A percentile compares a stretch with the other conserved stretches of the same genome.
Conservation (phyloP, 2,888 invertebrate genomes). For the Idaea dimidiata region DNA sequence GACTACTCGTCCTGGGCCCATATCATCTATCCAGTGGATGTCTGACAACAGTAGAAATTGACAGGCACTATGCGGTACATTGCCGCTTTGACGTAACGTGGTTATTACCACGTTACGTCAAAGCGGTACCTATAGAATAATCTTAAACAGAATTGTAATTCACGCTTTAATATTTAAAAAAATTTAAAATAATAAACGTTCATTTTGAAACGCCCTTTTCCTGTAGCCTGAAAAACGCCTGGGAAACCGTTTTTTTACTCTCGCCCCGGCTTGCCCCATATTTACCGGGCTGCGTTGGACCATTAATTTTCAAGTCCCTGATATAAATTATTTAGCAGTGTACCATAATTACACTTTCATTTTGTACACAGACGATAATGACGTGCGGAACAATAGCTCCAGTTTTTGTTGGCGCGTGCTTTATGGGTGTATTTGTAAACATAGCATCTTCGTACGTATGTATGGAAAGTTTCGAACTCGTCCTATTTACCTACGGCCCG, state of each 20-base stretch:
- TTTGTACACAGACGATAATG: constrained; percentile 28
- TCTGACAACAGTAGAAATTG: too few relatives aligned
- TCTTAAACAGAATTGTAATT: neutral
- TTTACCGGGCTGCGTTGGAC: constrained; percentile 32
- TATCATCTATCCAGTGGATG: too few relatives aligned
- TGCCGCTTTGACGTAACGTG: too few relatives aligned
- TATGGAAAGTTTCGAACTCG: too few relatives aligned
- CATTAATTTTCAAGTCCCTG: constrained; percentile 51
- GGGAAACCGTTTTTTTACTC: constrained; percentile 16
- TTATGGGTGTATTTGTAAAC: neutral
- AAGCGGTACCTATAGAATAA: neutral
- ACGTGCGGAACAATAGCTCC: constrained; percentile 18
- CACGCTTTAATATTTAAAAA: neutral
- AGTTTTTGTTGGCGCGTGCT: constrained; percentile 6
- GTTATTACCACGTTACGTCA: too few relatives aligned
- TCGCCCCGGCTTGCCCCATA: constrained; percentile 30
- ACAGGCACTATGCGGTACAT: too few relatives aligned
- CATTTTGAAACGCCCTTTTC: constrained; percentile 14
- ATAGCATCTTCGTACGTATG: neutral
- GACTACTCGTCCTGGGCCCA: too few relatives aligned
- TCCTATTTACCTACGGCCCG: too few relatives aligned
- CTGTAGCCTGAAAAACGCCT: constrained; percentile 15
- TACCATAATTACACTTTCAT: constrained; percentile 50
- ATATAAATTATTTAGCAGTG: constrained; percentile 52
- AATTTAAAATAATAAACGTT: constrained; percentile 4